These are phyloP conservation scores for Eubasilissa regina DNA, from an alignment of 1,140 invertebrate species.

Conservation along the genomic window DNA sequence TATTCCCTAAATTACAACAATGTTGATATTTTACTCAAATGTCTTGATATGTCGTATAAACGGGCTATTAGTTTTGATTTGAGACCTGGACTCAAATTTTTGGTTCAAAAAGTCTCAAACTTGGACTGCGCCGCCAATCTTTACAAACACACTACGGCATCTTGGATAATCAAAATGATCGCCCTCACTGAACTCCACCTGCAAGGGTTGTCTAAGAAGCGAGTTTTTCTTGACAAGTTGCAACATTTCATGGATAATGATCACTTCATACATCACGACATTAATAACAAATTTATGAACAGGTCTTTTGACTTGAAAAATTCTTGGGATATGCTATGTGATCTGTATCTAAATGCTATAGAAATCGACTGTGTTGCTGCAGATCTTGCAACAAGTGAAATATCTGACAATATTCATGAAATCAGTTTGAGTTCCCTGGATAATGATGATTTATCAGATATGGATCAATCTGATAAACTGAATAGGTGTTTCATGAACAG, in stretches of 20 bases:
- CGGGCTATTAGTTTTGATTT: conserved; percentile 89
- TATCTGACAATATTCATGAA: conserved; percentile 52
- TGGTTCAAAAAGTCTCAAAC: conserved; percentile 93
- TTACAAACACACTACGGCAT: conserved; percentile 93
- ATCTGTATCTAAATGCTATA: conserved; percentile 69
- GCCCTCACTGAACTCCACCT: conserved; percentile 82
- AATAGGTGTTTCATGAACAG: conserved; percentile 25
- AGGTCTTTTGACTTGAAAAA: conserved; percentile 71
- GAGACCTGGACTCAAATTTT: conserved; percentile 91
- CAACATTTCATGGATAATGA: conserved; percentile 39
- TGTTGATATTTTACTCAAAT: conserved; percentile 81
- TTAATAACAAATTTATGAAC: conserved; percentile 34
- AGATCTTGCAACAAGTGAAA: conserved; percentile 64
- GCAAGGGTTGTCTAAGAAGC: conserved; percentile 44
- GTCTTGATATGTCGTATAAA: conserved; percentile 85
- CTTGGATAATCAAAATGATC: conserved; percentile 92
- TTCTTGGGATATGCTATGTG: conserved; percentile 75
- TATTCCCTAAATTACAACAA: conserved; percentile 73
- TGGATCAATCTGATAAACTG: conserved; percentile 34
- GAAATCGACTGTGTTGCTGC: conserved; percentile 71
- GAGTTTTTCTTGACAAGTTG: conserved; percentile 20
- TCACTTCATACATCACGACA: neutral
- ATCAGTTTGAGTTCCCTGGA: conserved; percentile 35
- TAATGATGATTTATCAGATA: conserved; percentile 38
- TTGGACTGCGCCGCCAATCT: conserved; percentile 91